Base-by-base conservation (phyloP, 2,888 invertebrate species). In the Ormia ochracea region DNA sequence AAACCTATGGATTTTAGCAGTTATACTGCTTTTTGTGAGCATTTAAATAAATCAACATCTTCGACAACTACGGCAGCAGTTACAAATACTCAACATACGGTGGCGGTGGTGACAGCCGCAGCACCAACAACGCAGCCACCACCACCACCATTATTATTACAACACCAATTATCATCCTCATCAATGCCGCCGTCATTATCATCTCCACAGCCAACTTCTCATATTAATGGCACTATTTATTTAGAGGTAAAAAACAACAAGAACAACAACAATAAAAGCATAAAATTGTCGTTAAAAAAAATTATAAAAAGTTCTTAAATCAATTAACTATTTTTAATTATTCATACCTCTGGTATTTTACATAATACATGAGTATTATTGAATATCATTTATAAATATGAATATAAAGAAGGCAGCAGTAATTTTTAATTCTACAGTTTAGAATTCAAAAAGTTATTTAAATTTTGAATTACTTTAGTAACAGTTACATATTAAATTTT, bases 1-100 rank as follows among this genome's bases (percentile, higher is more conserved):
- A 87, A 88, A 84, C 88, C 88, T 77, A 87, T 87, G 87, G 87
- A 87, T 86, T 87, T 87, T 82, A 87, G 87, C 84, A 87, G 87
- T 83, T 87, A 86, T 84, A 84, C 88, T 81, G 87, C 87, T 74
- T 87, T 87, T 82, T 87, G 88, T 82, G 88, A 87, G 83, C 88
- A 88, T 84, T 85, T 87, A 78, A 88, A 88, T 83, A 87, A 87
- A 85, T 86, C 87, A 82, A 82, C 84, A 59, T 83, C 83, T 58
- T 82, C 83, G 36, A 66, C 83, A 52, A 81, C 70, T 41, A 74
- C 86, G 50, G 69, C 85, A 66, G 80, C 84, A 59, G 81, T 84
- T 50, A 68, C 83, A 45, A 66, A 80, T 26, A 61, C 83, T 33
- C 63, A 81, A 66, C 61, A 81, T 70, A 65, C 83, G 61, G 61